Evolutionary conservation across 2,113 vertebrate genomes (phyloP).

Genomic region (Passer domesticus): DNA sequence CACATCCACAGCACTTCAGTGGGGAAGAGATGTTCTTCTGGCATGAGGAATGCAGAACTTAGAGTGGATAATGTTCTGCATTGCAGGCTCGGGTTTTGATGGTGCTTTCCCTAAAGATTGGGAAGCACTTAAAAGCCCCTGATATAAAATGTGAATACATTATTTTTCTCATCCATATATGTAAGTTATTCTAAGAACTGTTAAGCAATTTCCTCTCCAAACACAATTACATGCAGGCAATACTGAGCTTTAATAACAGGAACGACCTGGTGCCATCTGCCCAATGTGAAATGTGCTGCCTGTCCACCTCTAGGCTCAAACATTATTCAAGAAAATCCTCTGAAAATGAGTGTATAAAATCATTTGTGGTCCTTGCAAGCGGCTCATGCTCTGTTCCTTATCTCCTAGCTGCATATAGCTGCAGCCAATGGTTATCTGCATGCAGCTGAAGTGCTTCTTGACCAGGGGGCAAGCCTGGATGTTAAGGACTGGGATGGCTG

Average conservation of each 20-base stretch:
- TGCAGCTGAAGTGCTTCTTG: slow-evolving; percentile 91
- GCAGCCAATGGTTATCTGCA: slow-evolving; percentile 93
- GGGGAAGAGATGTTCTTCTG: not conserved
- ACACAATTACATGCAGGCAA: not conserved
- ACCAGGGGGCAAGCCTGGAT: slow-evolving; percentile 88
- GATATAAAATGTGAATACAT: not conserved
- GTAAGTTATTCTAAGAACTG: not conserved
- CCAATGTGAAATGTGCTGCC: not conserved
- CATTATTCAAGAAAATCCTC: not conserved
- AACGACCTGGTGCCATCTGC: not conserved
- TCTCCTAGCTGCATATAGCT: slow-evolving; percentile 87
- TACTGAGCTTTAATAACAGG: not conserved
- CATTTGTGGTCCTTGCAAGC: not conserved
- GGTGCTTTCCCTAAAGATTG: not conserved
- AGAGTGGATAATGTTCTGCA: not conserved
- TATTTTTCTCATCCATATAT: not conserved
- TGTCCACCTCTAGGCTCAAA: not conserved
- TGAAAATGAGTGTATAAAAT: not conserved
- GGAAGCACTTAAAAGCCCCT: not conserved
- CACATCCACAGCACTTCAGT: not conserved
- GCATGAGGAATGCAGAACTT: not conserved
- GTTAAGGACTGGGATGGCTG: slow-evolving; percentile 91
- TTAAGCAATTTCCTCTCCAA: not conserved
- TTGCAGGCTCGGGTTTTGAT: not conserved
- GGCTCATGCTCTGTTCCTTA: slow-evolving; percentile 25